Percentiles rank a stretch among this genome's conserved stretches.
Evolutionary conservation across 2,113 vertebrate genomes (phyloP).

Genomic region (Accipiter virgatus): DNA sequence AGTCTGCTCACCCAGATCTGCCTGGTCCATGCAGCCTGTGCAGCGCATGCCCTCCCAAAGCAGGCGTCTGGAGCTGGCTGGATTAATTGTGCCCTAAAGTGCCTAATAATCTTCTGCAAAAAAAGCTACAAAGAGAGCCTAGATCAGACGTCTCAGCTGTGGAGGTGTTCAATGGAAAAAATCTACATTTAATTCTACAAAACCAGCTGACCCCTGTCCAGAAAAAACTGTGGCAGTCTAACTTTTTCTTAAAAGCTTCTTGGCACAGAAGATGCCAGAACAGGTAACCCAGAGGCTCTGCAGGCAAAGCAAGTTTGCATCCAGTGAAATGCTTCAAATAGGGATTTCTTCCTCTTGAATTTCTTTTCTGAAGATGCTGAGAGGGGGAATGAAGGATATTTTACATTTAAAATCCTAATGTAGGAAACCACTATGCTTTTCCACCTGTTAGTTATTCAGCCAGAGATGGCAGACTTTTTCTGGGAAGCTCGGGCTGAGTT

Average conservation of each 20-base stretch:
- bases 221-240: background rate
- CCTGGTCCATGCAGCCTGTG: background rate
- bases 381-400: background rate
- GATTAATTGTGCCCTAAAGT: background rate
- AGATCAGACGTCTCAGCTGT: background rate
- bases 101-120: background rate
- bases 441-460: background rate
- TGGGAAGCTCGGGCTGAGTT: background rate
- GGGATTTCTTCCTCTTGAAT: background rate
- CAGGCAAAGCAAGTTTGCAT: background rate
- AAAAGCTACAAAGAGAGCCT: background rate
- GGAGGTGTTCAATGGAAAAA: background rate
- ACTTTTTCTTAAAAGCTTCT: background rate
- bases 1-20: background rate
- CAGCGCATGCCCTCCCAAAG: fast-evolving
- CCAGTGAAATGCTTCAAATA: background rate
- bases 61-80: fast-evolving
- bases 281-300: background rate
- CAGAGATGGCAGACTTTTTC: background rate
- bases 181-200: background rate
- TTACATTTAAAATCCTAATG: background rate
- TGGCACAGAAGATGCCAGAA: background rate
- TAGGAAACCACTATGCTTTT: background rate
- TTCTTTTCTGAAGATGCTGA: background rate
- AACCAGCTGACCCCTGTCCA: background rate